Conservation (phyloP, 2,797 vertebrate species). For the Hydrocynus forskahlii region DNA sequence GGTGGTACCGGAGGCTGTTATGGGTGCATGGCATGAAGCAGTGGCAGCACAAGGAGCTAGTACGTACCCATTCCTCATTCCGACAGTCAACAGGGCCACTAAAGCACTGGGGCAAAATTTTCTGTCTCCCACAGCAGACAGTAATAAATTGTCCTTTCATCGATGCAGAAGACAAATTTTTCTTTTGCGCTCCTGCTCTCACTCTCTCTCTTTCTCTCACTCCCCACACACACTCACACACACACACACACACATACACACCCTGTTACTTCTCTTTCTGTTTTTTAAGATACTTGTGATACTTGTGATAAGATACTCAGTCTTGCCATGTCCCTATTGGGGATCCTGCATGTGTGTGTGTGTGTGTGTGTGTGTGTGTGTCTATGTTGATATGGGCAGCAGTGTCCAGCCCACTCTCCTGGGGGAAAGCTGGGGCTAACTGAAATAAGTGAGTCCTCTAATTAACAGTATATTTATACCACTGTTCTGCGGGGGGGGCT, state of each 20-base stretch:
- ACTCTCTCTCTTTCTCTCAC: conserved; percentile 39
- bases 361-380: conserved; percentile 26
- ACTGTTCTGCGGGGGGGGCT: conserved; percentile 26
- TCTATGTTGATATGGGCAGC: conserved; percentile 76
- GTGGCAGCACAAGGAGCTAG: conserved; percentile 78
- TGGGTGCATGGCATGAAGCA: conserved; percentile 73
- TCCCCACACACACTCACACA: conserved; percentile 69
- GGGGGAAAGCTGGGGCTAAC: conserved; percentile 78
- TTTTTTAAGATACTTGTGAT: conserved; percentile 52
- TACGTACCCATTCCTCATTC: conserved; percentile 88
- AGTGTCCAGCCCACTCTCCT: conserved; percentile 75
- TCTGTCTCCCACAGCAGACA: conserved; percentile 89
- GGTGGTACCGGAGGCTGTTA: conserved; percentile 72
- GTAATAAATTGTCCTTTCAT: conserved; percentile 97
- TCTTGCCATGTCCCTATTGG: conserved; percentile 27
- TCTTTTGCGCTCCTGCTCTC: conserved; percentile 68
- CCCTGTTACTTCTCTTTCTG: conserved; percentile 64
- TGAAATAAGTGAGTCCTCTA: conserved; percentile 85
- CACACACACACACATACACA: conserved; percentile 69
- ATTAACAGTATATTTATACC: conserved; percentile 77
- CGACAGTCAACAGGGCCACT: conserved; percentile 83
- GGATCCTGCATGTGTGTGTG: conserved; percentile 46
- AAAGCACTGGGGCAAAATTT: conserved; percentile 89
- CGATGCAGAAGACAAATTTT: conserved; percentile 87
- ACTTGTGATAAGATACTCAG: too few relatives aligned